Evolutionary conservation across 2,888 invertebrate genomes (phyloP).

Genomic region (Latrodectus elegans): DNA sequence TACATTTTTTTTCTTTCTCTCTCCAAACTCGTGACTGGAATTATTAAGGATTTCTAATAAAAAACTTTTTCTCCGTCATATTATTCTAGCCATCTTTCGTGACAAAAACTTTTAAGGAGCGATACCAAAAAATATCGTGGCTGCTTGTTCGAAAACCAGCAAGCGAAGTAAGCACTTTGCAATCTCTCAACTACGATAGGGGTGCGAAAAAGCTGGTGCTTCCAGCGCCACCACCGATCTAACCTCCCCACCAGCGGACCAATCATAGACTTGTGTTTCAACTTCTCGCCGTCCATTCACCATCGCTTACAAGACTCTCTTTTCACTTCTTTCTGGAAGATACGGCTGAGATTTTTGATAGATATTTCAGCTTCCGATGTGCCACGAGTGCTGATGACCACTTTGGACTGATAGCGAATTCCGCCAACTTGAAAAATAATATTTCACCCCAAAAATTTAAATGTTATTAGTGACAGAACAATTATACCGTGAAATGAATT

Average conservation of each 20-base stretch:
- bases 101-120: neutral
- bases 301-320: constrained; percentile 46
- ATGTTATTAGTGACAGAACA: neutral
- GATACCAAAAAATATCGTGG: constrained; percentile 17
- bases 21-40: neutral
- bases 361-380: constrained; percentile 33
- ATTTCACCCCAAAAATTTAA: neutral
- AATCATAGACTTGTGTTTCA: constrained; percentile 60
- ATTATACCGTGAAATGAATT: too few species aligned
- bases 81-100: neutral
- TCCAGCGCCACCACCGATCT: constrained; percentile 42
- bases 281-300: constrained; percentile 65
- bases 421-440: neutral
- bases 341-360: constrained; percentile 44
- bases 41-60: neutral
- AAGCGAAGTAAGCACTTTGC: constrained; percentile 39
- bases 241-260: constrained; percentile 14
- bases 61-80: neutral
- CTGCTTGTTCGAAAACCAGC: constrained; percentile 24
- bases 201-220: constrained; percentile 26
- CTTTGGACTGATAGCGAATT: neutral
- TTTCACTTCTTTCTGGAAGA: constrained; percentile 42
- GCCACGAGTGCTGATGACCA: constrained; percentile 9
- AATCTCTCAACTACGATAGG: constrained; percentile 21
- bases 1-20: too few species aligned